Percentiles rank a stretch among this genome's conserved stretches.
phyloP scores from a whole-genome alignment of 2,113 vertebrate genomes.

The Leptocoma aspasia region DNA sequence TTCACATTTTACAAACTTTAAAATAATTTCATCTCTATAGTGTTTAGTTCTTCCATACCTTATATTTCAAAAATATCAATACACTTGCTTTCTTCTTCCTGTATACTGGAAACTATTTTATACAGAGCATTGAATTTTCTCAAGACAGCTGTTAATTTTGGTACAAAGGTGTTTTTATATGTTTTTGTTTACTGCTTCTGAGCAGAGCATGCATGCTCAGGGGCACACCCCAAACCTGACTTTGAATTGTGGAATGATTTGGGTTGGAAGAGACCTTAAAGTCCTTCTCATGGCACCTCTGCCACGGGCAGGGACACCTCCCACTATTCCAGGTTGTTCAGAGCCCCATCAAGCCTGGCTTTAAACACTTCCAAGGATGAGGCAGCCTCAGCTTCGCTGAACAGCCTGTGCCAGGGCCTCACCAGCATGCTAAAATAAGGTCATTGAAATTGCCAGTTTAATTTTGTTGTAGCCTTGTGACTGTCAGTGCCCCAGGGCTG shows the following conservation, averaged over 20 bases:
- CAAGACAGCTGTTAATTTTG: background rate
- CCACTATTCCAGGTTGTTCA: background rate
- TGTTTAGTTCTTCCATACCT: background rate
- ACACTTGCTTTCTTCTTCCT: background rate
- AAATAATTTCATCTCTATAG: background rate
- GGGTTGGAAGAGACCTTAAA: background rate
- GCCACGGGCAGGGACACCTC: background rate
- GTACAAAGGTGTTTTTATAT: background rate
- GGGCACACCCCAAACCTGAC: background rate
- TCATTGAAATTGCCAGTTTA: background rate
- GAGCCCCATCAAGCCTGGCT: background rate
- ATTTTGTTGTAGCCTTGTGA: background rate
- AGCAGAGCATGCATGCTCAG: rapidly evolving
- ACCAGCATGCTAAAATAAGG: background rate
- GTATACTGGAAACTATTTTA: background rate
- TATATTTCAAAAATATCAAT: background rate
- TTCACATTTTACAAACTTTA: background rate
- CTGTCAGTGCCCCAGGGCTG: background rate
- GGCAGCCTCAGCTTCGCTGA: background rate
- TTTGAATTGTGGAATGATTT: background rate
- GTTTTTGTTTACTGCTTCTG: background rate
- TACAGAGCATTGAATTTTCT: background rate
- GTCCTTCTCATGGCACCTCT: background rate
- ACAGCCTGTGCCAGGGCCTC: background rate
- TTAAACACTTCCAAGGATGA: background rate